Base-by-base conservation (phyloP, 2,888 invertebrate genomes). In the Anoplius nigerrimus region DNA sequence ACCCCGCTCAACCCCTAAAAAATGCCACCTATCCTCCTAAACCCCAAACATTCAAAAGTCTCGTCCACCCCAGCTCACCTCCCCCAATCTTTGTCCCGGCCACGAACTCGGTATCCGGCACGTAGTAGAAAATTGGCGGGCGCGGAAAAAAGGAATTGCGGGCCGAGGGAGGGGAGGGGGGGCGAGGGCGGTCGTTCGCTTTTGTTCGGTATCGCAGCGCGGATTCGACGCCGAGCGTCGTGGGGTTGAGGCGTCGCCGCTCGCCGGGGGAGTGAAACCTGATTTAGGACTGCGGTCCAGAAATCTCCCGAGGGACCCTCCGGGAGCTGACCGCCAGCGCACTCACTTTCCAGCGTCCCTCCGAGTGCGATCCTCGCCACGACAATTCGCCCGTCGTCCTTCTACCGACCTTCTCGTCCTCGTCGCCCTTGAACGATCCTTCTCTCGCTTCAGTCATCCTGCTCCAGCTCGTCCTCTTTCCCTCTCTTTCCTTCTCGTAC, bases 271-370 rank as follows among this genome's bases (percentile, higher is more conserved):
- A 86, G 82, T 83, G 85, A 86, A 88, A 88, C 87, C 86, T 87
- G 88, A 88, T 88, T 88, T 88, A 87, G 87, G 84, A 84, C 83
- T 86, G 87, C 84, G 87, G 87, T 86, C 77, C 82, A 79, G 85
- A 84, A 85, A 86, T 84, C 84, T 86, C 87, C 80, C 85, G 69
- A 75, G 86, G 84, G 87, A 86, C 74, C 77, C 76, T 82, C 84
- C 81, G 80, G 82, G 34, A n/a, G 77, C 85, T 85, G 85, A 86
- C 87, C 86, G 81, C 80, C 78, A n/a, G 83, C 75, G 82, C 80
- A 82, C 84, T 84, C 86, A 82, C 85, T 84, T 84, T 81, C 83
- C 81, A 79, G 77, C 82, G 80, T 83, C 82, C 84, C 84, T 83
- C 74, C 63, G 83, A 84, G 82, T 83, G 72, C 82, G 83, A 84